Conservation (phyloP, 2,888 invertebrate species). For the Dicyrtomina minuta region DNA sequence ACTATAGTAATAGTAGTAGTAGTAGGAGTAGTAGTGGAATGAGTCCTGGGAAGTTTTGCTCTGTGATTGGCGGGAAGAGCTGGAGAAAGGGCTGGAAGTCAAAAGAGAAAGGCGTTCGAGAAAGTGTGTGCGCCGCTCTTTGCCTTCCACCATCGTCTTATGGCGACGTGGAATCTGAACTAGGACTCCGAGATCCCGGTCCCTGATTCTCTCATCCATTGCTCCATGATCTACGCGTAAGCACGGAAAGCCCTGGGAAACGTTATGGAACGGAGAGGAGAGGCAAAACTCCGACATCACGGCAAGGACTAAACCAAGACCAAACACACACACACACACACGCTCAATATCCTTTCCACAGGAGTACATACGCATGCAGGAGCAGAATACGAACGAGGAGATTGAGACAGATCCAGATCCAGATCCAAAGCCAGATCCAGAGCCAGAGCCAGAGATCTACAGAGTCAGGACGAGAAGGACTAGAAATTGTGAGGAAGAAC, state of each 20-base stretch:
- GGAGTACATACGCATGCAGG: too few relatives aligned
- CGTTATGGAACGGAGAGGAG: constrained; percentile 4
- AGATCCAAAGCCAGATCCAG: constrained; percentile 1
- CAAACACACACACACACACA: too few relatives aligned
- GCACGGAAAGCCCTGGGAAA: constrained; percentile 12
- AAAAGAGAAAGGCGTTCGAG: constrained; percentile 45
- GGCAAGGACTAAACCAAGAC: neutral
- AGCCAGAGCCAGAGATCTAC: too few relatives aligned
- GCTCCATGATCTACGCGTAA: constrained; percentile 30
- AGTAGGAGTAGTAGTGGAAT: neutral
- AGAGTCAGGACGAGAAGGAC: neutral
- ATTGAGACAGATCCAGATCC: neutral
- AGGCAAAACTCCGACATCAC: too few relatives aligned
- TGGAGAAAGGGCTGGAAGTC: constrained; percentile 50
- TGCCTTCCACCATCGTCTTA: constrained; percentile 34
- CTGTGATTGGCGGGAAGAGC: constrained; percentile 44
- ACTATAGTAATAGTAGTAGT: too few relatives aligned
- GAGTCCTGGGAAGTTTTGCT: constrained; percentile 23
- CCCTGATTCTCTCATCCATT: constrained; percentile 40
- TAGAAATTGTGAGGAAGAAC: constrained; percentile 3
- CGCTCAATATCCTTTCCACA: too few relatives aligned
- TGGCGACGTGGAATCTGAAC: constrained; percentile 16
- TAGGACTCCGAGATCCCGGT: constrained; percentile 19
- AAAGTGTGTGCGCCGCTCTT: constrained; percentile 49
- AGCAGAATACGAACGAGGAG: neutral